Conservation (phyloP, 2,797 vertebrate species). For the Gymnodraco acuticeps region DNA sequence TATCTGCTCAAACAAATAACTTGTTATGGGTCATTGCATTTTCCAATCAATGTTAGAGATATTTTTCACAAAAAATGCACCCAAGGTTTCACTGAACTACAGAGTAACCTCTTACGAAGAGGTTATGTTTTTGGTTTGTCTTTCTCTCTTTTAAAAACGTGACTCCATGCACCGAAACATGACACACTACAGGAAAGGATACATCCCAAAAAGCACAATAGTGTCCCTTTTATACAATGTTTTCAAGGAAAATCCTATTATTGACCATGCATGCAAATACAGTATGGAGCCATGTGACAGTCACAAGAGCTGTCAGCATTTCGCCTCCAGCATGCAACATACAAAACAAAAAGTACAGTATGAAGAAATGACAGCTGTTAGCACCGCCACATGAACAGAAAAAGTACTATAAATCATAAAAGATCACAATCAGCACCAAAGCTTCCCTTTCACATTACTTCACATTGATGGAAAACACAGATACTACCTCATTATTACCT, state of each 20-base stretch:
- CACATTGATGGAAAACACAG: constrained; percentile 65
- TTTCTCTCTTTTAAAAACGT: too few species aligned
- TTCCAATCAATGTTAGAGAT: background rate
- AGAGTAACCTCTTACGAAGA: too few species aligned
- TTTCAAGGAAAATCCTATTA: background rate
- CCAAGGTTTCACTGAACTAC: background rate
- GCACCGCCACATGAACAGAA: background rate
- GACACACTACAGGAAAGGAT: too few species aligned
- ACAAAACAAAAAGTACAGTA: background rate
- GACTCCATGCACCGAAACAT: too few species aligned
- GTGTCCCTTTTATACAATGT: too few species aligned
- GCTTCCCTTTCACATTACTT: constrained; percentile 24
- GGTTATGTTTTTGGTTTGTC: background rate
- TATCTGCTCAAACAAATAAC: background rate
- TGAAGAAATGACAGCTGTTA: background rate
- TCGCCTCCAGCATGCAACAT: background rate
- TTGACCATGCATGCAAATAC: background rate
- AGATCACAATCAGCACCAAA: constrained; percentile 39
- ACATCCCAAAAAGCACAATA: too few species aligned
- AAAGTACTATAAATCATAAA: constrained; percentile 11
- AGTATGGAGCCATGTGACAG: constrained; percentile 1
- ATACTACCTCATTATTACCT: constrained; percentile 56
- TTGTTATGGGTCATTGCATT: background rate
- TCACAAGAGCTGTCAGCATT: constrained; percentile 11
- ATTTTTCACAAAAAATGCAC: background rate